phyloP scores from a whole-genome alignment of 2,113 vertebrate genomes.

The Charadrius vociferus region DNA sequence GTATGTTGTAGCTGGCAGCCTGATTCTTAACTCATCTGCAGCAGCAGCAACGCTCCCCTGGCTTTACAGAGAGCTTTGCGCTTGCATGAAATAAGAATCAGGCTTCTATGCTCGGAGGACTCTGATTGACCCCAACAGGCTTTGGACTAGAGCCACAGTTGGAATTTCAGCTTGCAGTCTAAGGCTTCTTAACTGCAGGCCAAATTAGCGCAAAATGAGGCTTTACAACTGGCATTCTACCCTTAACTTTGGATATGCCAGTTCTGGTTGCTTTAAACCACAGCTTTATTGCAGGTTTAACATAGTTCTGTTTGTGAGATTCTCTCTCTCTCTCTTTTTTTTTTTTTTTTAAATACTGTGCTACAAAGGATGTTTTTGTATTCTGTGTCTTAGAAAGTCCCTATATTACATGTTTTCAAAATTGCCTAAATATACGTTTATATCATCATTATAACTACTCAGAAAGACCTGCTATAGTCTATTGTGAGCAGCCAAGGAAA shows the following conservation, averaged over 20 bases:
- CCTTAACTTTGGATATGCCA: conserved; percentile 63
- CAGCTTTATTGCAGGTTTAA: conserved; percentile 53
- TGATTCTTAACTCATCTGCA: background rate
- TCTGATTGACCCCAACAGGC: conserved; percentile 55
- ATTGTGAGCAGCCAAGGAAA: conserved; percentile 66
- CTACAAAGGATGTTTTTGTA: conserved; percentile 59
- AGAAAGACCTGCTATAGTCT: conserved; percentile 41
- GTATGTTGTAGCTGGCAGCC: background rate
- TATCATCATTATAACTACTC: conserved; percentile 37
- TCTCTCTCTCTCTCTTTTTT: background rate
- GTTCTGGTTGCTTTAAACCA: conserved; percentile 66
- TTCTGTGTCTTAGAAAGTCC: conserved; percentile 55
- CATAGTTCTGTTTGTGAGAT: conserved; percentile 41
- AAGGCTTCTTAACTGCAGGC: conserved; percentile 60
- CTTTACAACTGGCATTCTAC: conserved; percentile 35
- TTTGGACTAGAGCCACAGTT: conserved; percentile 56
- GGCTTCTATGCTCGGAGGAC: conserved; percentile 28
- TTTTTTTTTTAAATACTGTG: conserved; percentile 17
- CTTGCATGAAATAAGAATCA: conserved; percentile 40
- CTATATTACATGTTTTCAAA: conserved; percentile 55
- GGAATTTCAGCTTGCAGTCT: conserved; percentile 62
- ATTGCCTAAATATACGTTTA: conserved; percentile 51
- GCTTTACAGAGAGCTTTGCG: conserved; percentile 25
- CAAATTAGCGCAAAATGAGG: conserved; percentile 55
- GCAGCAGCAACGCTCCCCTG: background rate